Evolutionary conservation across 2,797 vertebrate species (phyloP), one percentile per base, ranked within the genome.

Genomic region (Myripristis murdjan): DNA sequence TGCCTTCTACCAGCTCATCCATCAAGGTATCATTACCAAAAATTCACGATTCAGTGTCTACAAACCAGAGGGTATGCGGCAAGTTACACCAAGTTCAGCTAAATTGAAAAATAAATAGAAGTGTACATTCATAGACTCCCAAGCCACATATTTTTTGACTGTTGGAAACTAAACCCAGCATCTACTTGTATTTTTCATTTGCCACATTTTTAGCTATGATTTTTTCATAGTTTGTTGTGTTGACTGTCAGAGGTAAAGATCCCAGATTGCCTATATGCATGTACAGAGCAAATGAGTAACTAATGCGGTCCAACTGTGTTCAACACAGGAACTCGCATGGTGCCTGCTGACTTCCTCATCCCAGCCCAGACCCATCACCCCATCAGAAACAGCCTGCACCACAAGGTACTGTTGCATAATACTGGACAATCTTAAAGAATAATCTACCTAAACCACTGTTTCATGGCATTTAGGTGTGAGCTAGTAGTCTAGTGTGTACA

Each of bases 1-100:
- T 5, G 98, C 98, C 3, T 99, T 99, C 92, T 99, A 99, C 86
- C 97, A 99, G 91, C 97, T 99, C 75, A 99, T 99, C 84, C 98
- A 99, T 83, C 98, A 99, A 95, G 98, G 98, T 99, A 89, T 1
- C 33, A 8, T 3, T 37, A 2, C 7, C n/a, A 0, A n/a, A 3
- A n/a, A 1, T 72, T 22, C 8, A 52, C 9, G 10, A 2, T n/a
- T 64, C 2, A 39, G 11, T 14, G 2, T 39, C 11, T 39, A 11
- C 11, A 39, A 18, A 44, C 1, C 5, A 28, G 2, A 41, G 15
- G 15, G 11, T 4, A 14, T 16, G 18, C 43, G 44, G 43, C n/a
- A n/a, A n/a, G n/a, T n/a, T n/a, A n/a, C n/a, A n/a, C n/a, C n/a
- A n/a, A n/a, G n/a, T n/a, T n/a, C 6, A 43, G 41, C 16, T 43